Evolutionary conservation across 2,888 invertebrate genomes (phyloP).

Genomic region (Drosophila yooni): DNA sequence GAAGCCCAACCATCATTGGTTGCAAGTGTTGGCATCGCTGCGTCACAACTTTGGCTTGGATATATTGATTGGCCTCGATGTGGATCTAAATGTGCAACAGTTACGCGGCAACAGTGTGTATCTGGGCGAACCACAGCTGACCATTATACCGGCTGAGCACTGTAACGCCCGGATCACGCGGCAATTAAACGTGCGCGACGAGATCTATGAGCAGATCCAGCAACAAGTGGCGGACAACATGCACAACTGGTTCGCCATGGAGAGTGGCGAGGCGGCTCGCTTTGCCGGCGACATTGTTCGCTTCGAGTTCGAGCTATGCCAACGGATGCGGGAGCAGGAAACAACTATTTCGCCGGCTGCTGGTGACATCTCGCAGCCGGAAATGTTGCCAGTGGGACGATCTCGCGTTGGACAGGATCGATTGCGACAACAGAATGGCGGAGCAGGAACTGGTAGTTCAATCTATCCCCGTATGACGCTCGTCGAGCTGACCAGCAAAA

Average conservation of each 20-base stretch:
- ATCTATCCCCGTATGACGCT: conserved; percentile 55
- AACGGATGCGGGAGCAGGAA: conserved; percentile 66
- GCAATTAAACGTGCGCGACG: conserved; percentile 50
- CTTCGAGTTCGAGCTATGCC: conserved; percentile 81
- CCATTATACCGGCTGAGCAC: conserved; percentile 73
- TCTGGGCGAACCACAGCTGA: conserved; percentile 74
- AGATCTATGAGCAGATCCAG: conserved; percentile 65
- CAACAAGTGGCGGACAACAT: conserved; percentile 75
- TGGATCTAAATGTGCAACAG: conserved; percentile 72
- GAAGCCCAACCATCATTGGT: conserved; percentile 75
- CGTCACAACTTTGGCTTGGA: conserved; percentile 77
- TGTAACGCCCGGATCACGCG: conserved; percentile 64
- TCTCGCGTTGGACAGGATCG: conserved; percentile 61
- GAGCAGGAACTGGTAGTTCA: not conserved
- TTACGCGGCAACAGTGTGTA: conserved; percentile 72
- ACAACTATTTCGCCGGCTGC: conserved; percentile 15
- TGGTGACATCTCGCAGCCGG: conserved; percentile 8
- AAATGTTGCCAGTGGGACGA: conserved; percentile 13
- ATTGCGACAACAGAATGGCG: conserved; percentile 53
- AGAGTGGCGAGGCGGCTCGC: conserved; percentile 63
- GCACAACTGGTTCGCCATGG: conserved; percentile 74
- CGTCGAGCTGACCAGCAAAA: conserved; percentile 53
- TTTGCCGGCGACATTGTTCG: conserved; percentile 76
- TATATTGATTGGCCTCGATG: conserved; percentile 79
- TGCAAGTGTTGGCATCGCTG: conserved; percentile 70